A percentile compares a stretch with the other conserved stretches of the same genome.
Conservation (phyloP, 2,113 vertebrate genomes). For the Bombycilla garrulus region DNA sequence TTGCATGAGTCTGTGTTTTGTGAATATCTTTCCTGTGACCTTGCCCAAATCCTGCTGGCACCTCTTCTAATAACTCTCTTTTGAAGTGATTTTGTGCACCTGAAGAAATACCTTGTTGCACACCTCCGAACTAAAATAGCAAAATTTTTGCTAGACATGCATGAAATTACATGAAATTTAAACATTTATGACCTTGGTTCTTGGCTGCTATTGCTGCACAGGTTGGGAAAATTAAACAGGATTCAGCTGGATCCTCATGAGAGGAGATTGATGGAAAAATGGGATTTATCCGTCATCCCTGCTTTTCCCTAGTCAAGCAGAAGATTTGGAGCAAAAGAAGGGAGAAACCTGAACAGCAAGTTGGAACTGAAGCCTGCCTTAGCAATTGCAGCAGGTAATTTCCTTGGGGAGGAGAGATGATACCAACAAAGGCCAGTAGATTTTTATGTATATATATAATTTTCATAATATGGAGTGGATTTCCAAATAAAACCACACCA, state of each 20-base stretch:
- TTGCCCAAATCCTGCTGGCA: background rate
- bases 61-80: background rate
- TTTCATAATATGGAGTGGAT: background rate
- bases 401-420: background rate
- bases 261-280: background rate
- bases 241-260: background rate
- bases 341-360: background rate
- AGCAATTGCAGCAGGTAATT: background rate
- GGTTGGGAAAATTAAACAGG: background rate
- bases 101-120: background rate
- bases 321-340: background rate
- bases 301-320: background rate
- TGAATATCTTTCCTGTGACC: background rate
- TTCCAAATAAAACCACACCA: background rate
- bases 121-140: background rate
- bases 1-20: background rate
- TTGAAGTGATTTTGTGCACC: background rate
- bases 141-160: background rate
- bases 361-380: background rate
- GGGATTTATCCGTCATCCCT: background rate
- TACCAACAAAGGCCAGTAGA: background rate
- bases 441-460: background rate
- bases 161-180: conserved; percentile 36
- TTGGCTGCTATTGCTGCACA: background rate
- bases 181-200: background rate